Base-by-base conservation (phyloP, 2,888 invertebrate species). In the Gnatocerus cornutus region DNA sequence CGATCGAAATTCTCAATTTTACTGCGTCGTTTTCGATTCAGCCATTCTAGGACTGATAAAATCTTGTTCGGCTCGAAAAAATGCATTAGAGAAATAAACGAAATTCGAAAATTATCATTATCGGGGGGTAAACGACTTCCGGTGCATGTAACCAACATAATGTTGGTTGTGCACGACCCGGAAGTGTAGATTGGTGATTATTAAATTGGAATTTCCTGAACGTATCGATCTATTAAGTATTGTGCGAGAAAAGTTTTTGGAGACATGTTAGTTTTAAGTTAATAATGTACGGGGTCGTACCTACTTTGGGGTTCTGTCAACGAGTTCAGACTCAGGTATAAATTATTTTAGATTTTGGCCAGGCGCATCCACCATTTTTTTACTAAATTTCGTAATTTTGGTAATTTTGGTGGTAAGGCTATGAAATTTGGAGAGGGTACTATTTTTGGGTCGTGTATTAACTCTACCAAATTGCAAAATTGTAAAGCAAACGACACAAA, bases 1-100 rank as follows among this genome's bases (percentile, higher is more conserved):
- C 67, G 67, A 70, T 70, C 70, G 70, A 70, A 61, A 70, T 66
- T 37, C 39, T 52, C 29, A 12, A 45, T 53, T 59, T 46, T 63
- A 69, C 37, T 64, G 56, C 50, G 64, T 64, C 13, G 58, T 50
- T 64, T 12, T 30, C 29, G 27, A n/a, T n/a, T n/a, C n/a, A n/a
- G n/a, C n/a, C n/a, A n/a, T n/a, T n/a, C n/a, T n/a, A n/a, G n/a
- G 41, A 41, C 10, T 10, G 41, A 41, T n/a, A 41, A n/a, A 12
- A 41, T 41, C 6, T 10, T 41, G 41, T 33, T 33, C 2, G 1
- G n/a, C 2, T 13, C 6, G 46, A 16, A 46, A 16, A 46, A 46
- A n/a, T 5, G 16, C 13, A 16, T 46, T 46, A 46, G 27, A 33
- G 33, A 53, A 53, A 29, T 50, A 7, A 6, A 29, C n/a, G 33